phyloP scores from a whole-genome alignment of 2,113 vertebrate species.

The Oryzias javanicus region DNA sequence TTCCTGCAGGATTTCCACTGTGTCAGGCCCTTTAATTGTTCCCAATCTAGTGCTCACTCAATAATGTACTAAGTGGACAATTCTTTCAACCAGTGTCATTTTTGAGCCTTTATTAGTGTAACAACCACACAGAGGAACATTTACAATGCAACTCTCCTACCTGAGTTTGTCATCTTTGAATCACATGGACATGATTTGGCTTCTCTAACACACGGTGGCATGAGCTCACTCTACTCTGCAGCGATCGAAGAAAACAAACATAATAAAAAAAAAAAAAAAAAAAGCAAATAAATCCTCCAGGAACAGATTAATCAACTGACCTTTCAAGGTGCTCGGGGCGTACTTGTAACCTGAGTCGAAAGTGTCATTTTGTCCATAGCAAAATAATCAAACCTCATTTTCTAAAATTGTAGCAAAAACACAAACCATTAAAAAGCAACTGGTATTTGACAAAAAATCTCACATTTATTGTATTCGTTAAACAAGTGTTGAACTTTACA shows the following conservation, averaged over 20 bases:
- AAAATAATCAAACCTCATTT: slow-evolving; percentile 53
- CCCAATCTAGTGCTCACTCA: slow-evolving; percentile 47
- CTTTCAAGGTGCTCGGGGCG: slow-evolving; percentile 60
- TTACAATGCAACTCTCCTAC: slow-evolving; percentile 77
- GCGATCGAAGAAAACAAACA: slow-evolving; percentile 29
- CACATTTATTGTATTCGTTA: slow-evolving; percentile 99
- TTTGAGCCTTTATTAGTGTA: slow-evolving; percentile 74
- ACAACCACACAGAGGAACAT: slow-evolving; percentile 74
- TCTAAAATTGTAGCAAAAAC: slow-evolving; percentile 63
- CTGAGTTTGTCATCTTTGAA: slow-evolving; percentile 76
- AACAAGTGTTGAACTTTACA: slow-evolving; percentile 99
- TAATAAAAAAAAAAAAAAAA: slow-evolving; percentile 23
- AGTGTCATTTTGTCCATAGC: slow-evolving; percentile 60
- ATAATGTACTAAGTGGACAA: slow-evolving; percentile 75
- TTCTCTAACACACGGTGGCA: slow-evolving; percentile 69
- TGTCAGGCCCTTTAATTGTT: slow-evolving; percentile 35
- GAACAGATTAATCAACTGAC: slow-evolving; percentile 38
- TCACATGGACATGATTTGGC: slow-evolving; percentile 72
- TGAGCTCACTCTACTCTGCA: slow-evolving; percentile 61
- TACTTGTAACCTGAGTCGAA: slow-evolving; percentile 71
- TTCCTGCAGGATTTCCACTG: slow-evolving; percentile 27
- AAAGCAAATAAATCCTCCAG: slow-evolving; percentile 34
- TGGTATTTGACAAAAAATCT: slow-evolving; percentile 90
- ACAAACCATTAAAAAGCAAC: slow-evolving; percentile 74
- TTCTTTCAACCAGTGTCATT: slow-evolving; percentile 66